These are phyloP conservation scores for Calephelis perditalis DNA, from an alignment of 2,888 invertebrate genomes.

Conservation along the genomic window DNA sequence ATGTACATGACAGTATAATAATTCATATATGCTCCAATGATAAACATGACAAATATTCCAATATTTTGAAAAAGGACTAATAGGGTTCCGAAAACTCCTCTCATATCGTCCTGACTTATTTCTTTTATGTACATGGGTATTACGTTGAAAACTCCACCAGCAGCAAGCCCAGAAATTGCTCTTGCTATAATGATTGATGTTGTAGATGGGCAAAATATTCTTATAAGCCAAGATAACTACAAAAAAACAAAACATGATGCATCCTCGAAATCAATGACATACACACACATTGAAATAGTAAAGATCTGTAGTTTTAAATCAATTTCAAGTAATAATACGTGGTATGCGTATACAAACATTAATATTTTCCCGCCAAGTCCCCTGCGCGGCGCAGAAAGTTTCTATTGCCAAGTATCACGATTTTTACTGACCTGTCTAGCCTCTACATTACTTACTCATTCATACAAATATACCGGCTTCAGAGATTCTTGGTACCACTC, in stretches of 20 bases:
- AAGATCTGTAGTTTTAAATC: too few species aligned
- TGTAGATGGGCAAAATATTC: background rate
- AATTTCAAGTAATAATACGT: too few species aligned
- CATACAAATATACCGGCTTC: too few species aligned
- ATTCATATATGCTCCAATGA: constrained; percentile 20
- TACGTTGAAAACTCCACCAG: constrained; percentile 16
- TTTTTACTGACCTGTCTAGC: too few species aligned
- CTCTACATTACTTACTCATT: too few species aligned
- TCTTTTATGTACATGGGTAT: constrained; percentile 20
- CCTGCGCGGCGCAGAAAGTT: too few species aligned
- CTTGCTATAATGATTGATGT: constrained; percentile 1
- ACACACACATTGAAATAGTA: background rate
- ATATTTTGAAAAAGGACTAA: constrained; percentile 18
- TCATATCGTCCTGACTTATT: constrained; percentile 23
- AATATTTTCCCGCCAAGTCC: too few species aligned
- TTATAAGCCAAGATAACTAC: constrained; percentile 17
- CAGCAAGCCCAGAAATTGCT: constrained; percentile 12
- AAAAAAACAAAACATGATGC: background rate
- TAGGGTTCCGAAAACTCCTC: constrained; percentile 18
- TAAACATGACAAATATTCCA: constrained; percentile 20
- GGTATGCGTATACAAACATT: too few species aligned
- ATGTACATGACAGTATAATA: constrained; percentile 14
- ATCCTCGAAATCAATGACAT: too few species aligned
- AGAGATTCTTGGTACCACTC: too few species aligned
- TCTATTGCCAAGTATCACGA: too few species aligned